Evolutionary conservation across 2,888 invertebrate species (phyloP).

Genomic region (Andrena trimmerana): DNA sequence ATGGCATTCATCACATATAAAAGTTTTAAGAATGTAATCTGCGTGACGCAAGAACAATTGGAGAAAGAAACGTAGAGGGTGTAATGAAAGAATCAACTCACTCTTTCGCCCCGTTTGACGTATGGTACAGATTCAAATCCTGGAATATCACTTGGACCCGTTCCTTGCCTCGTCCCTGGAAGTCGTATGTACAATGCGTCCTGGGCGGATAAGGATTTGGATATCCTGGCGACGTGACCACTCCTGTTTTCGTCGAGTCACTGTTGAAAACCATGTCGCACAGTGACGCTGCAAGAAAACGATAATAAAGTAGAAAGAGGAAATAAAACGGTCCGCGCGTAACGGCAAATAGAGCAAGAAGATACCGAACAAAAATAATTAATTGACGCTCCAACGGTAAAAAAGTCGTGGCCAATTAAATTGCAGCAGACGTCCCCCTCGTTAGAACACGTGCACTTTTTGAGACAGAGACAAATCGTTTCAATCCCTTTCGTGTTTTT

Average conservation of each 20-base stretch:
- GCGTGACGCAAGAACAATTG: no score
- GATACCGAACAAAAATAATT: slow-evolving; percentile 33
- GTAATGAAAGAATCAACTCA: slow-evolving; percentile 84
- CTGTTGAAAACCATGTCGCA: slow-evolving; percentile 93
- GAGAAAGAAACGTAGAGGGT: neutral
- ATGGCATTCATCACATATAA: no score
- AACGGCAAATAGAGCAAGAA: slow-evolving; percentile 32
- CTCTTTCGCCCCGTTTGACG: slow-evolving; percentile 88
- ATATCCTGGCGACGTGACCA: slow-evolving; percentile 93
- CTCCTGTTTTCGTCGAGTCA: slow-evolving; percentile 92
- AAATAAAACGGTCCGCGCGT: slow-evolving; percentile 3
- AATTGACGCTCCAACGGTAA: slow-evolving; percentile 36
- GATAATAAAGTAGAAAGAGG: slow-evolving; percentile 26
- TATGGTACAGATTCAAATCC: slow-evolving; percentile 92
- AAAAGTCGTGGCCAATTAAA: slow-evolving; percentile 58
- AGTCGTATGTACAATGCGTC: slow-evolving; percentile 95
- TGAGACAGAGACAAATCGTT: slow-evolving; percentile 33
- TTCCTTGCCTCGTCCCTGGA: slow-evolving; percentile 94
- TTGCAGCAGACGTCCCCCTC: slow-evolving; percentile 39
- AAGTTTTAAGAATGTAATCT: no score
- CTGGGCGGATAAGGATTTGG: slow-evolving; percentile 93
- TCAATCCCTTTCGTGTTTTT: slow-evolving; percentile 11
- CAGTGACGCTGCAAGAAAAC: slow-evolving; percentile 89
- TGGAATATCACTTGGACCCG: slow-evolving; percentile 94
- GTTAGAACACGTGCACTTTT: slow-evolving; percentile 27